Conservation (phyloP, 2,888 invertebrate genomes). For the Geotrupes spiniger region DNA sequence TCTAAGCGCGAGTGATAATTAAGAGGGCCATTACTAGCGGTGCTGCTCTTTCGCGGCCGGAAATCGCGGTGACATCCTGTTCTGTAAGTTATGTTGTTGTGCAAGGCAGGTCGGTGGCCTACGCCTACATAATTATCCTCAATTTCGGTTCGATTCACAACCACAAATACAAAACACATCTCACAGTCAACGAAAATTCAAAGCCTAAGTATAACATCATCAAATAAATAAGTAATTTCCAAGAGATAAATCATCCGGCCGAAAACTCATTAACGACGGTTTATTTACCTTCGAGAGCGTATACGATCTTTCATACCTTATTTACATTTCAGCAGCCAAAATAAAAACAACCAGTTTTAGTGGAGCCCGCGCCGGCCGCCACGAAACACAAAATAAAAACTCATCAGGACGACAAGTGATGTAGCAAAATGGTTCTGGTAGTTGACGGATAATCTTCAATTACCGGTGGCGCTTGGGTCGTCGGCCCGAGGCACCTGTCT, state of each 20-base stretch:
- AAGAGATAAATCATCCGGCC: no score
- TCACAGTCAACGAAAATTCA: no score
- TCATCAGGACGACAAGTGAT: slow-evolving; percentile 8
- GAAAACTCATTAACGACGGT: no score
- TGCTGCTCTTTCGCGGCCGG: slow-evolving; percentile 21
- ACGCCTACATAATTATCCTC: slow-evolving; percentile 9
- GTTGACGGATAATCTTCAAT: slow-evolving; percentile 27
- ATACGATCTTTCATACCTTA: background rate
- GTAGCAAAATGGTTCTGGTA: slow-evolving; percentile 9
- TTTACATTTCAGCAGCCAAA: background rate
- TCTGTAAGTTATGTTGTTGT: slow-evolving; percentile 9
- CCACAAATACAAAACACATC: no score
- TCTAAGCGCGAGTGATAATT: slow-evolving; percentile 15
- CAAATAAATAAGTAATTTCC: no score
- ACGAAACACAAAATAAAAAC: slow-evolving; percentile 7
- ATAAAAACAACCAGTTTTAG: background rate
- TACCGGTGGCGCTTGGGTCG: slow-evolving; percentile 27
- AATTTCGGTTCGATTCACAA: no score
- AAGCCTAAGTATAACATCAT: no score
- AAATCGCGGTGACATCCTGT: slow-evolving; percentile 25
- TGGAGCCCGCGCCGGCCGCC: background rate
- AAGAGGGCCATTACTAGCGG: slow-evolving; percentile 20
- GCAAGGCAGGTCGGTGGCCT: slow-evolving; percentile 10
- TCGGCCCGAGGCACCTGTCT: slow-evolving; percentile 31
- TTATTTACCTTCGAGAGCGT: background rate